Evolutionary conservation across 2,888 invertebrate species (phyloP).

Genomic region (Penaeus monodon): DNA sequence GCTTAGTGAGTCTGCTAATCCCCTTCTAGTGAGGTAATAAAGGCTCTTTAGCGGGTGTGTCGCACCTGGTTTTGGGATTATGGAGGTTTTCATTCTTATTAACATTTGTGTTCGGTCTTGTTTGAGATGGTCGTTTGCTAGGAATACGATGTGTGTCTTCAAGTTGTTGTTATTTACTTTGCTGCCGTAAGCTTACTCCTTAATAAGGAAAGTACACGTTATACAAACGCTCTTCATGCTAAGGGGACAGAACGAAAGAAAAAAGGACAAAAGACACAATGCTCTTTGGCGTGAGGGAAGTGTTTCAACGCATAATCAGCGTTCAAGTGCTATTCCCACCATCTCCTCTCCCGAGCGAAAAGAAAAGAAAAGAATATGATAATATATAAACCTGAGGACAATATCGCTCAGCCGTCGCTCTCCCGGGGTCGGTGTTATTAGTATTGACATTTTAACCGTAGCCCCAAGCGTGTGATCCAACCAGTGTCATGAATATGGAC

Average conservation of each 20-base stretch:
- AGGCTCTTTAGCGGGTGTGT: not conserved
- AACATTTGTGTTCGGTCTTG: too few species aligned
- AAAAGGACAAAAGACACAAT: too few species aligned
- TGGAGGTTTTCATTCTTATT: not conserved
- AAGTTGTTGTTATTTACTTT: too few species aligned
- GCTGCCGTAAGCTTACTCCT: too few species aligned
- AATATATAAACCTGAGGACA: too few species aligned
- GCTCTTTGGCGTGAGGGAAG: not conserved
- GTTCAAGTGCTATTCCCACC: not conserved
- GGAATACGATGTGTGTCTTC: too few species aligned
- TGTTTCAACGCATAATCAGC: not conserved
- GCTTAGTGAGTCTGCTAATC: not conserved
- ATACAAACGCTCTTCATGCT: too few species aligned
- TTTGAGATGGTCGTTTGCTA: too few species aligned
- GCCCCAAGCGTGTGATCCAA: constrained; percentile 23
- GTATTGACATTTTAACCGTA: constrained; percentile 33
- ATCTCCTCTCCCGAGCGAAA: not conserved
- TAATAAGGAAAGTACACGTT: too few species aligned
- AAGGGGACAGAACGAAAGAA: too few species aligned
- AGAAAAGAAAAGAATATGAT: too few species aligned
- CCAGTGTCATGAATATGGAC: constrained; percentile 32
- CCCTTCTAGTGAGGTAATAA: constrained; percentile 1
- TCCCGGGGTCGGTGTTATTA: constrained; percentile 3
- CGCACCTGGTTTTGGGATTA: constrained; percentile 14
- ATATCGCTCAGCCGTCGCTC: not conserved